Percentiles rank a stretch among this genome's conserved stretches.
Conservation (phyloP, 2,113 vertebrate species). For the Dasypus novemcinctus region DNA sequence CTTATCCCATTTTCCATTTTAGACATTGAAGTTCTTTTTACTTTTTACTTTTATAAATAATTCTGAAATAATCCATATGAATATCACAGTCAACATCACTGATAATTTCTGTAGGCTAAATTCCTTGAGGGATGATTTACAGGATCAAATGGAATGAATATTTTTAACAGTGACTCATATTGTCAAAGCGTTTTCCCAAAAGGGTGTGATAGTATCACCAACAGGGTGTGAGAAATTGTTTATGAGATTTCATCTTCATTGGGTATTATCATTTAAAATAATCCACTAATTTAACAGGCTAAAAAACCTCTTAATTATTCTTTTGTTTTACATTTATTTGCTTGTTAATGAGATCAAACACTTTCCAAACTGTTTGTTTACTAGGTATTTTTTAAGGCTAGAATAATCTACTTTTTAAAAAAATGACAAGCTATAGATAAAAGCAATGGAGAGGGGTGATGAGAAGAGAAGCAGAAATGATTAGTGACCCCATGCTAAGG, state of each 20-base stretch:
- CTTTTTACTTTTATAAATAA: constrained; percentile 22
- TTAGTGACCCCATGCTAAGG: neutral
- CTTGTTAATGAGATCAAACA: constrained; percentile 44
- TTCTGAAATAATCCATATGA: neutral
- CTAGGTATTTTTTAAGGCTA: constrained; percentile 13
- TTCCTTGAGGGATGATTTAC: neutral
- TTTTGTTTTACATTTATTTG: constrained; percentile 51
- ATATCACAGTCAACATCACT: neutral
- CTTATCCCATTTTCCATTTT: neutral
- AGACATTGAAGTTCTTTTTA: neutral
- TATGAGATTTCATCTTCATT: constrained; percentile 16
- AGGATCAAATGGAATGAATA: neutral
- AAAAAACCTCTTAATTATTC: neutral
- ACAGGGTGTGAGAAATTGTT: constrained; percentile 11
- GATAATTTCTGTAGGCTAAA: neutral
- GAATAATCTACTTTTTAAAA: constrained; percentile 6
- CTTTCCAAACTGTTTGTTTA: constrained; percentile 28
- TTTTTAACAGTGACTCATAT: neutral
- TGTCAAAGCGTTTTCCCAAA: constrained; percentile 17
- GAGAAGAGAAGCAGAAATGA: neutral
- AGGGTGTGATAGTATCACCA: neutral
- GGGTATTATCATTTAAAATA: neutral
- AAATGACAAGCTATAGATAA: neutral
- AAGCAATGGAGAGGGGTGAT: neutral
- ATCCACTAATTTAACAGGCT: neutral